Conservation (phyloP, 2,113 vertebrate species). For the Cranoglanis bouderius region DNA sequence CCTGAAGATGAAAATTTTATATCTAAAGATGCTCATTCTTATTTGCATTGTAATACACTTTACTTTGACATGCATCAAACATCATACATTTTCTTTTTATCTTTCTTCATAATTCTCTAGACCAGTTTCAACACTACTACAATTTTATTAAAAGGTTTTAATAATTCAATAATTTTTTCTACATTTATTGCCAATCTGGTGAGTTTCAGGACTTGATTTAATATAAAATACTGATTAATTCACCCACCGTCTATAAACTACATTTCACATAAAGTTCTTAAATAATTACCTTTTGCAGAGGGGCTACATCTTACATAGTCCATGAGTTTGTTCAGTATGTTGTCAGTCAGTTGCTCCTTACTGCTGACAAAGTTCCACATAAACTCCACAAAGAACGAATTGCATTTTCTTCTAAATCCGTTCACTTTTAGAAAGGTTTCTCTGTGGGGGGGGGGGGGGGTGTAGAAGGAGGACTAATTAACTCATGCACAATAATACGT, state of each 20-base stretch:
- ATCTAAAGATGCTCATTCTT: not conserved
- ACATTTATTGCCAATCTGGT: not conserved
- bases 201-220: not conserved
- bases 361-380: constrained; percentile 42
- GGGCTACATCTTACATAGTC: constrained; percentile 35
- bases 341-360: constrained; percentile 43
- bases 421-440: constrained; percentile 45
- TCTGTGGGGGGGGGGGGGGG: not conserved
- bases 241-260: not conserved
- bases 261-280: not conserved
- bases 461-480: not conserved
- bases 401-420: constrained; percentile 53
- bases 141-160: not conserved
- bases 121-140: not conserved
- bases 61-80: not conserved
- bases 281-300: constrained; percentile 21
- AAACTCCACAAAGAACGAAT: constrained; percentile 54
- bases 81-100: not conserved
- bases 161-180: not conserved
- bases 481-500: not conserved
- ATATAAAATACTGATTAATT: not conserved
- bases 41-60: not conserved
- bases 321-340: constrained; percentile 36
- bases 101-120: not conserved
- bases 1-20: not conserved